A percentile compares a stretch with the other conserved stretches of the same genome.
These are phyloP conservation scores for Hydropsyche tenuis DNA, from an alignment of 1,140 invertebrate species.

Conservation along the genomic window DNA sequence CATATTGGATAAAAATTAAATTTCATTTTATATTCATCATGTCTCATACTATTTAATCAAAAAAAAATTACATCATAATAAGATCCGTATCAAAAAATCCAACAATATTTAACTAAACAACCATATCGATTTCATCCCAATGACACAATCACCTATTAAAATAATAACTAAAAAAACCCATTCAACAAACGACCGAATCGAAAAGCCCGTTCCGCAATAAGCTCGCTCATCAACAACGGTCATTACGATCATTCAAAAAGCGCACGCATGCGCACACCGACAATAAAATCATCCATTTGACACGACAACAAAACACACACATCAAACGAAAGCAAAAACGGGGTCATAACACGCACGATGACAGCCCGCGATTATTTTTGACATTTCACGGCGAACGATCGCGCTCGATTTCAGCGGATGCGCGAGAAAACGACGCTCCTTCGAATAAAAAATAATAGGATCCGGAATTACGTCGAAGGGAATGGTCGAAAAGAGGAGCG, in stretches of 20 bases:
- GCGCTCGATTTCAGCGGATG: neutral
- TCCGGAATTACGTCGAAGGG: neutral
- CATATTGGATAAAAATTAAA: too few species aligned
- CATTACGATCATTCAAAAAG: neutral
- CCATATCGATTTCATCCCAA: too few species aligned
- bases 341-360: neutral
- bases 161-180: too few species aligned
- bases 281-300: neutral
- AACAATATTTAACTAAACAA: too few species aligned
- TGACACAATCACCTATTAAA: too few species aligned
- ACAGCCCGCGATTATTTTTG: conserved; percentile 19
- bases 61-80: too few species aligned
- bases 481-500: neutral
- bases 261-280: neutral
- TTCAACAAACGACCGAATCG: too few species aligned
- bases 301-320: neutral
- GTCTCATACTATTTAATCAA: too few species aligned
- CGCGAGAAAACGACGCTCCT: neutral
- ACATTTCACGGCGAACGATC: neutral
- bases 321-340: neutral
- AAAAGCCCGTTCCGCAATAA: too few species aligned
- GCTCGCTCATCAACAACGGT: too few species aligned
- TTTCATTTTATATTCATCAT: too few species aligned
- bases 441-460: neutral
- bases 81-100: too few species aligned